Base-by-base conservation (phyloP, 2,113 vertebrate genomes). In the Catharus minimus region DNA sequence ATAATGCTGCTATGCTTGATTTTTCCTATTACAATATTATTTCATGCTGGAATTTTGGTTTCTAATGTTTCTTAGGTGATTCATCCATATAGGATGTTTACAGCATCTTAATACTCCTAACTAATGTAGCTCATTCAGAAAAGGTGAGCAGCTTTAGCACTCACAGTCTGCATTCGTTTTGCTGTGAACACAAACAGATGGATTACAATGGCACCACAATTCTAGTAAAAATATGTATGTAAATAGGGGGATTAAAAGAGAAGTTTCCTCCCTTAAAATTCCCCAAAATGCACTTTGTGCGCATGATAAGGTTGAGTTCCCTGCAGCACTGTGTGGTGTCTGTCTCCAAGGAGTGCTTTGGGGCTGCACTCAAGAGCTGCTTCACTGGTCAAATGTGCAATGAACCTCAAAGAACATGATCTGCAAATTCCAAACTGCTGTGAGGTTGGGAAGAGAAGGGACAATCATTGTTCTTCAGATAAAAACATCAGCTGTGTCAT, bases 301-400 rank as follows among this genome's bases (percentile, higher is more conserved):
- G 8, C 13, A 3, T 5, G 16, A 30, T 39, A 39, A 66, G 5
- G 6, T 23, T 67, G 60, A 67, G 33, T 44, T 82, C 20, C 21
- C 18, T 3, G 1, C 30, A 69, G 26, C 7, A 2, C 16, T 22
- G 5, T 0, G 0, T n/a, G 11, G 5, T 56, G 27, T 33, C 2
- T 9, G 26, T 27, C 22, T 69, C 47, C 4, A 6, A n/a, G 20
- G 1, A 73, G 8, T 7, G 15, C 9, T 84, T 58, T 36, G 10
- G 16, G 11, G 6, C 8, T 58, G 15, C 0, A 15, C 2, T 76
- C 28, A 33, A 49, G 41, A 49, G 5, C 28, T 0, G 0, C 15
- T 82, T 68, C 11, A 0, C 10, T 61, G 33, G 33, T 26, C 7
- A 49, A 38, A 23, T 15, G 8, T 27, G 5, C 24, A 38, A 58